Conservation (phyloP, 2,797 vertebrate species). For the Hybognathus amarus region DNA sequence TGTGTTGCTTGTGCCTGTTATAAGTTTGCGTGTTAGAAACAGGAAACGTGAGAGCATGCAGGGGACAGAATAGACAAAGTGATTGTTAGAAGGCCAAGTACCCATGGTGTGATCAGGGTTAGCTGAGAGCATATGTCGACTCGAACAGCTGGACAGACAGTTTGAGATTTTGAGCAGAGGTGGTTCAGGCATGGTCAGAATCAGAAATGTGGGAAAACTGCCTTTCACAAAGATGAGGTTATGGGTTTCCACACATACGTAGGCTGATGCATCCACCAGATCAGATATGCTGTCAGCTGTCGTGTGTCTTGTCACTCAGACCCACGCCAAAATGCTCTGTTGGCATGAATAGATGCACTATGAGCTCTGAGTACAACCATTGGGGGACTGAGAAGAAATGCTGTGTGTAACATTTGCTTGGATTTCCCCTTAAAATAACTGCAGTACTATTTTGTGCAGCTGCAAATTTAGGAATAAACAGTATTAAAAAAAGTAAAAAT, state of each 20-base stretch:
- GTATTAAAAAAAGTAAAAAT: background rate
- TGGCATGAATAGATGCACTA: conserved; percentile 41
- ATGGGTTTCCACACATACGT: conserved; percentile 42
- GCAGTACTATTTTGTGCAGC: background rate
- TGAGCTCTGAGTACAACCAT: conserved; percentile 14
- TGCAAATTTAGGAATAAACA: background rate
- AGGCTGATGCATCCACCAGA: conserved; percentile 43
- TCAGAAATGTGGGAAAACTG: conserved; percentile 47
- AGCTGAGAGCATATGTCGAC: conserved; percentile 29
- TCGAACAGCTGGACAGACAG: conserved; percentile 44
- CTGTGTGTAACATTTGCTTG: background rate
- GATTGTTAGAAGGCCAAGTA: conserved; percentile 37
- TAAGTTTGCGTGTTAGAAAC: conserved; percentile 24
- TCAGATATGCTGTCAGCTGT: conserved; percentile 57
- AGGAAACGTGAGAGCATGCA: conserved; percentile 5
- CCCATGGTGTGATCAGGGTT: conserved; percentile 18
- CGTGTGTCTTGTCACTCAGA: conserved; percentile 44
- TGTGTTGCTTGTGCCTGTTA: conserved; percentile 5
- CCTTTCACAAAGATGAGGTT: conserved; percentile 44
- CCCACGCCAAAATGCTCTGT: conserved; percentile 9
- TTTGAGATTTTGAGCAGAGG: conserved; percentile 40
- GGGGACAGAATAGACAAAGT: conserved; percentile 20
- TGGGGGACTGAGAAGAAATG: conserved; percentile 10
- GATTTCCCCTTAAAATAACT: background rate
- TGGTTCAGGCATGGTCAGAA: conserved; percentile 33